Base-by-base conservation (phyloP, 2,113 vertebrate species). In the Macquaria ambigua region DNA sequence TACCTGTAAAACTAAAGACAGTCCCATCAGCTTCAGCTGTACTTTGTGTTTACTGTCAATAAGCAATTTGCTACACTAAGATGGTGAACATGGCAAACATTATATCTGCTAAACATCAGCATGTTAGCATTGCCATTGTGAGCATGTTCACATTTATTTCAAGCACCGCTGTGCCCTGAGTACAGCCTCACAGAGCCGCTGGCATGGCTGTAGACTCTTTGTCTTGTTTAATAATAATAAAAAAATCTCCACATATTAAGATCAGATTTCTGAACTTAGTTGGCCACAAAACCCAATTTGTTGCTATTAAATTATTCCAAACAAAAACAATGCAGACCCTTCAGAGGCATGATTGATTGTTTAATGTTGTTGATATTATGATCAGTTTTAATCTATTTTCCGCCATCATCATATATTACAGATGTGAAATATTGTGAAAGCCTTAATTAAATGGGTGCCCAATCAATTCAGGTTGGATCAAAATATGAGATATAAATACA, bases 401-500 rank as follows among this genome's bases (percentile, higher is more conserved):
- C 21, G 56, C 28, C 28, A 61, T 56, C 23, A 39, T 58, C 20
- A 67, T 34, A 66, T 50, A 21, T 63, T 50, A 55, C 8, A 66
- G 21, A 71, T 72, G 23, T 37, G 31, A 70, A 70, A 80, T 63
- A 72, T 46, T 48, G 28, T n/a, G 34, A 48, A 3, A 23, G 10
- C 12, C 43, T 67, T 63, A 39, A 34, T 78, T 61, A 64, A 81
- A 74, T 67, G 20, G 18, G 21, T 31, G 20, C 63, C 55, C 64
- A 50, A 87, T 79, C 18, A 46, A 74, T 64, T 53, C 25, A 75
- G 2, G 21, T 62, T 88, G 73, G 53, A 34, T 79, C 10, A 48
- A 48, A 52, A 87, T 68, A 64, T 43, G 39, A 79, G 21, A 76
- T 58, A 64, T 56, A 81, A 84, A 78, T 41, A 46, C 37, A 76